Conservation (phyloP, 2,113 vertebrate species). For the Sapajus apella region DNA sequence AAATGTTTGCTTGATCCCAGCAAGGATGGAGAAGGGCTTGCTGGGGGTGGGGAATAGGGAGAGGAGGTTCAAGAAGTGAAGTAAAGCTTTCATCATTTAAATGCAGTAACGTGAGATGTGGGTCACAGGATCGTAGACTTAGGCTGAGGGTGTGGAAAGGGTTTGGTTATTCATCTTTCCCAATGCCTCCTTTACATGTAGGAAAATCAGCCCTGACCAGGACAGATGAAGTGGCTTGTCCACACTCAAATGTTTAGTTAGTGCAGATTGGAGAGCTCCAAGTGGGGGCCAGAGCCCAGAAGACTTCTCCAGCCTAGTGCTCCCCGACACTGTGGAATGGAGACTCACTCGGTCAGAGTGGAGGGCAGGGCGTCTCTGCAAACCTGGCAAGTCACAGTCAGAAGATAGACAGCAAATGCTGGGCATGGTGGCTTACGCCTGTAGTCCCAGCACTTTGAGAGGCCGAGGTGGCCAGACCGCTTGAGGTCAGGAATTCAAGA, state of each 20-base stretch:
- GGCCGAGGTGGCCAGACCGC: too few species aligned
- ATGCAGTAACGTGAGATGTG: neutral
- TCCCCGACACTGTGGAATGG: neutral
- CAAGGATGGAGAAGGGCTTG: neutral
- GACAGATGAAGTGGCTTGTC: neutral
- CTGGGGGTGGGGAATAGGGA: neutral
- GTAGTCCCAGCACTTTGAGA: too few species aligned
- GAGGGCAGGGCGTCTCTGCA: neutral
- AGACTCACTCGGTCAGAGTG: fast-evolving
- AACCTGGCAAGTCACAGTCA: neutral
- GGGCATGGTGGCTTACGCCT: too few species aligned
- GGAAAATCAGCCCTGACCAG: neutral
- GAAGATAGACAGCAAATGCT: neutral
- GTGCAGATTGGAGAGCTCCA: neutral
- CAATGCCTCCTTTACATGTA: neutral
- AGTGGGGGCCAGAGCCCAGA: neutral
- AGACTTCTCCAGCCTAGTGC: neutral
- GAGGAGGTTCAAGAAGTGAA: neutral
- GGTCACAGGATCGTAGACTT: too few species aligned
- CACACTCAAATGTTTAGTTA: neutral
- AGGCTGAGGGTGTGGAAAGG: neutral
- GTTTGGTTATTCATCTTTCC: neutral
- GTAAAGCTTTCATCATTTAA: neutral
- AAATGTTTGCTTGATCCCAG: neutral
- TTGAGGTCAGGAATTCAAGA: too few species aligned